Evolutionary conservation across 2,113 vertebrate species (phyloP).

Genomic region (Corynorhinus townsendii): DNA sequence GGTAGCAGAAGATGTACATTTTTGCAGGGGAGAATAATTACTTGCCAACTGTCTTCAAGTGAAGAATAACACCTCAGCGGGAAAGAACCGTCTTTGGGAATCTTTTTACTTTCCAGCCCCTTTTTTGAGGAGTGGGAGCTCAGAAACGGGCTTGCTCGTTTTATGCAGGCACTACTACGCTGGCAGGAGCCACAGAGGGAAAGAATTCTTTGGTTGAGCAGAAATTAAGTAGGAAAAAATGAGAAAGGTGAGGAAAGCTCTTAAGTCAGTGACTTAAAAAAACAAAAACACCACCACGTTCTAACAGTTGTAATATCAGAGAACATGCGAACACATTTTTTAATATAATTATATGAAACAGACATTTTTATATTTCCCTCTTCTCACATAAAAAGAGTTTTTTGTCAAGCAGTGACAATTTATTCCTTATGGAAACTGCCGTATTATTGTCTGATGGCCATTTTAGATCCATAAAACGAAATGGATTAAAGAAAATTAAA

Average conservation of each 20-base stretch:
- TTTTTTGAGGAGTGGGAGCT: background rate
- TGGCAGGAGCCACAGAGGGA: slow-evolving; percentile 39
- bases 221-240: slow-evolving; percentile 67
- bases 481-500: slow-evolving; percentile 72
- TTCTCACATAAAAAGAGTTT: slow-evolving; percentile 67
- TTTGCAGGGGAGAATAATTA: background rate
- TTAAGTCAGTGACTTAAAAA: slow-evolving; percentile 65
- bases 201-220: slow-evolving; percentile 59
- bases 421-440: slow-evolving; percentile 72
- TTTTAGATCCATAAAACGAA: slow-evolving; percentile 68
- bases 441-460: slow-evolving; percentile 63
- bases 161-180: background rate
- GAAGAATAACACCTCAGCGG: background rate
- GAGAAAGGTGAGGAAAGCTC: slow-evolving; percentile 54
- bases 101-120: background rate
- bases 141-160: slow-evolving; percentile 37
- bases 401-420: slow-evolving; percentile 74
- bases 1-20: background rate
- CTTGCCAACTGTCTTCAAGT: background rate
- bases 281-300: slow-evolving; percentile 30
- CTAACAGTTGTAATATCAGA: slow-evolving; percentile 70
- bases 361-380: slow-evolving; percentile 78
- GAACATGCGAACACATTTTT: slow-evolving; percentile 65
- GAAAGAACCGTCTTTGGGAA: background rate
- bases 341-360: slow-evolving; percentile 79